Conservation (phyloP, 2,797 vertebrate species). For the Sorex maritimensis region DNA sequence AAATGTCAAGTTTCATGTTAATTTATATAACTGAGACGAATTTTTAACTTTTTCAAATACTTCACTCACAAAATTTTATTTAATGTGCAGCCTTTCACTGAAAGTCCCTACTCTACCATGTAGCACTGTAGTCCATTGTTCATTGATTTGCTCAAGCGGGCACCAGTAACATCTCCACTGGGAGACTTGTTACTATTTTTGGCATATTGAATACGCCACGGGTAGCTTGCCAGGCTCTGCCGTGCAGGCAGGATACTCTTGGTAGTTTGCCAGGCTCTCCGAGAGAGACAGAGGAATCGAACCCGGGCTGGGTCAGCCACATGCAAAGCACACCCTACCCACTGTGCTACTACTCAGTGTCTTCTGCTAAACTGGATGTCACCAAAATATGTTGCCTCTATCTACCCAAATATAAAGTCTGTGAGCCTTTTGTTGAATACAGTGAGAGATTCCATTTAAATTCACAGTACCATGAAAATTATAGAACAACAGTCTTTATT, state of each 20-base stretch:
- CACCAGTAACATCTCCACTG: too few relatives aligned
- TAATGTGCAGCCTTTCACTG: not conserved
- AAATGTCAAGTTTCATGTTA: slow-evolving; percentile 11
- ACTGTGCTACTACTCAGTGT: too few relatives aligned
- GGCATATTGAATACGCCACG: too few relatives aligned
- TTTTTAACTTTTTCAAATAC: slow-evolving; percentile 55
- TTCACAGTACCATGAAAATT: slow-evolving; percentile 20
- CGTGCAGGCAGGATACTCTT: too few relatives aligned
- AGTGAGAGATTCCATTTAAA: slow-evolving; percentile 40
- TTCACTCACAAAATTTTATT: slow-evolving; percentile 45
- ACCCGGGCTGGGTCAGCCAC: too few relatives aligned
- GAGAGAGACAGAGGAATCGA: too few relatives aligned
- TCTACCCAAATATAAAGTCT: slow-evolving; percentile 33
- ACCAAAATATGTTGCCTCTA: not conserved
- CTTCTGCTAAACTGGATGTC: not conserved
- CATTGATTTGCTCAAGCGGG: too few relatives aligned
- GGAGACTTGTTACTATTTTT: too few relatives aligned
- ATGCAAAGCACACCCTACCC: too few relatives aligned
- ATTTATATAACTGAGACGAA: slow-evolving; percentile 43
- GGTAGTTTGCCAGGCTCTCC: too few relatives aligned
- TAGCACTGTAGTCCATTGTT: not conserved
- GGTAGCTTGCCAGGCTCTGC: too few relatives aligned
- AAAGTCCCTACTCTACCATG: not conserved
- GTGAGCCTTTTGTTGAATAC: not conserved
- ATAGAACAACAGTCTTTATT: not conserved